Percentiles rank a stretch among this genome's conserved stretches.
phyloP scores from a whole-genome alignment of 2,113 vertebrate species.

The Paratilapia polleni region DNA sequence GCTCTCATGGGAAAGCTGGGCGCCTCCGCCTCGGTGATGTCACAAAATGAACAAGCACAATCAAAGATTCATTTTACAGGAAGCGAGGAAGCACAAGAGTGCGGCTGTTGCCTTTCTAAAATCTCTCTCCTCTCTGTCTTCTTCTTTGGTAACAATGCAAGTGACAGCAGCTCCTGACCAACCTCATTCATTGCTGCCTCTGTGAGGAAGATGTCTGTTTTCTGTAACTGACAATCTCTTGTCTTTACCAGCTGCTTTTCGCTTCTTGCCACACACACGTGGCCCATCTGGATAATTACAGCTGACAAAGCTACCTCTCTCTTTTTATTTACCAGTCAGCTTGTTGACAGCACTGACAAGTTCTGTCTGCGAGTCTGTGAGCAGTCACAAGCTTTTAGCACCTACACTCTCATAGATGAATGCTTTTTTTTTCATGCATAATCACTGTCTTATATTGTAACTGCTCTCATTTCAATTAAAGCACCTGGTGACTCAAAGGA shows the following conservation, averaged over 20 bases:
- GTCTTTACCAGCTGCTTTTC: conserved; percentile 29
- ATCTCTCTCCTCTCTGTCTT: not conserved
- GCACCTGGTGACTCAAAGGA: conserved; percentile 26
- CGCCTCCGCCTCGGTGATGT: conserved; percentile 32
- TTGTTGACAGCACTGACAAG: conserved; percentile 22
- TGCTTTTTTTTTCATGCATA: not conserved
- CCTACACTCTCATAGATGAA: conserved; percentile 3
- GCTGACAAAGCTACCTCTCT: conserved; percentile 21
- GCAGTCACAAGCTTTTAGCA: conserved; percentile 9
- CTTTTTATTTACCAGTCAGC: conserved; percentile 35
- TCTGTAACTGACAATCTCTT: conserved; percentile 16
- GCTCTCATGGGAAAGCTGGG: conserved; percentile 29
- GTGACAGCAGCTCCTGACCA: conserved; percentile 27
- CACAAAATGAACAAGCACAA: conserved; percentile 38
- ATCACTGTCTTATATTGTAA: conserved; percentile 5
- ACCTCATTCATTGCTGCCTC: conserved; percentile 11
- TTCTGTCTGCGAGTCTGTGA: not conserved
- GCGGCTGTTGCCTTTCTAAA: not conserved
- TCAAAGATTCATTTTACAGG: conserved; percentile 53
- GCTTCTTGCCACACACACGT: not conserved
- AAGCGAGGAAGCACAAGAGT: not conserved
- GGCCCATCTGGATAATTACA: conserved; percentile 40
- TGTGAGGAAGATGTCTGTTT: conserved; percentile 6
- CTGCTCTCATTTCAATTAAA: conserved; percentile 23
- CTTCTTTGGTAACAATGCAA: not conserved